These are phyloP conservation scores for Upupa epops DNA, from an alignment of 2,113 vertebrate species.

Conservation along the genomic window DNA sequence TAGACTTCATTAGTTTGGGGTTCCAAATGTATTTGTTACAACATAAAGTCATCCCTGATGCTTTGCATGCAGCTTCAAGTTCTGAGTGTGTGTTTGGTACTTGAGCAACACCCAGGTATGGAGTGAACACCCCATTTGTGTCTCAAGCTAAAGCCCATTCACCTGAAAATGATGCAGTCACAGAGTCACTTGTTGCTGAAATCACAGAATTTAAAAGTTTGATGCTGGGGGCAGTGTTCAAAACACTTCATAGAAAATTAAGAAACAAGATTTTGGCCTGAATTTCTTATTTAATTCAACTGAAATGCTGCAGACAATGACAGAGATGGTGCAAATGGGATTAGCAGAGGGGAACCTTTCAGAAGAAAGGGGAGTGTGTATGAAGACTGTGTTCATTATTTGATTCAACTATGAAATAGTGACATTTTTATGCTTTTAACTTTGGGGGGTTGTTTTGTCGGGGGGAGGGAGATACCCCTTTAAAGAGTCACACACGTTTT, in stretches of 20 bases:
- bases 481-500: background rate
- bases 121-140: background rate
- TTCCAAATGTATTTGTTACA: background rate
- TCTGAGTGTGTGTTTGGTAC: background rate
- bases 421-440: background rate
- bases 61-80: conserved; percentile 24
- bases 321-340: background rate
- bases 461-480: no score
- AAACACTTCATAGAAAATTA: background rate
- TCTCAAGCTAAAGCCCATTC: background rate
- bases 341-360: background rate
- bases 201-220: background rate
- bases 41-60: background rate
- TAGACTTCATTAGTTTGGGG: background rate
- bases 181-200: background rate
- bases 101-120: background rate
- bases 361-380: background rate
- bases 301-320: background rate
- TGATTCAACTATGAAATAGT: background rate
- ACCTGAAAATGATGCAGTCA: background rate
- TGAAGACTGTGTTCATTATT: background rate
- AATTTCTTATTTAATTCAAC: background rate
- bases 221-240: background rate
- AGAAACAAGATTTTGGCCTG: background rate
- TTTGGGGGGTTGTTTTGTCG: background rate